Conservation (phyloP, 1,140 invertebrate species). For the Leucophenga varia region DNA sequence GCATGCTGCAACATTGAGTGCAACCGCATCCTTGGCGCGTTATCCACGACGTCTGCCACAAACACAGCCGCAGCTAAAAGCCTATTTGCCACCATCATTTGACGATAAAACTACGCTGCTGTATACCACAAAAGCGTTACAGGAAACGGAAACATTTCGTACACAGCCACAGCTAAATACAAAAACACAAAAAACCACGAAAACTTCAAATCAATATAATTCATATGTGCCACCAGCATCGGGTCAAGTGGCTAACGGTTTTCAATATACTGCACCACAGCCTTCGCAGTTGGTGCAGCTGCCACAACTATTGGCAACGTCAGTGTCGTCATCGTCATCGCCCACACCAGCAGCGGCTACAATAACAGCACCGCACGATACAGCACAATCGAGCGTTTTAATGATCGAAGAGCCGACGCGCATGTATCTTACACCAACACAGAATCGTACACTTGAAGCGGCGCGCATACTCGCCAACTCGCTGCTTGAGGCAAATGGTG, state of each 20-base stretch:
- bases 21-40: too few species aligned
- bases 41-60: too few species aligned
- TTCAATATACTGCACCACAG: conserved; percentile 5
- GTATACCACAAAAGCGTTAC: too few species aligned
- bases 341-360: neutral
- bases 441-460: conserved; percentile 15
- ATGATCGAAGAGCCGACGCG: conserved; percentile 15
- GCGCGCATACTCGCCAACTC: conserved; percentile 11
- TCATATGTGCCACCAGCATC: conserved; percentile 14
- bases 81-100: too few species aligned
- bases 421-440: neutral
- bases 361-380: neutral
- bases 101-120: too few species aligned
- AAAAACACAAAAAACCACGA: too few species aligned
- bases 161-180: too few species aligned
- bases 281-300: neutral
- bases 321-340: neutral
- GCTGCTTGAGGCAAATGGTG: conserved; percentile 8
- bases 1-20: too few species aligned
- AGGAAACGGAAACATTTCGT: too few species aligned
- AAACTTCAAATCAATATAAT: neutral
- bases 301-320: too few species aligned
- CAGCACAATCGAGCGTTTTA: neutral
- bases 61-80: too few species aligned
- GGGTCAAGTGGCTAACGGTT: conserved; percentile 1